Base-by-base conservation (phyloP, 2,888 invertebrate genomes). In the Scaeva pyrastri region DNA sequence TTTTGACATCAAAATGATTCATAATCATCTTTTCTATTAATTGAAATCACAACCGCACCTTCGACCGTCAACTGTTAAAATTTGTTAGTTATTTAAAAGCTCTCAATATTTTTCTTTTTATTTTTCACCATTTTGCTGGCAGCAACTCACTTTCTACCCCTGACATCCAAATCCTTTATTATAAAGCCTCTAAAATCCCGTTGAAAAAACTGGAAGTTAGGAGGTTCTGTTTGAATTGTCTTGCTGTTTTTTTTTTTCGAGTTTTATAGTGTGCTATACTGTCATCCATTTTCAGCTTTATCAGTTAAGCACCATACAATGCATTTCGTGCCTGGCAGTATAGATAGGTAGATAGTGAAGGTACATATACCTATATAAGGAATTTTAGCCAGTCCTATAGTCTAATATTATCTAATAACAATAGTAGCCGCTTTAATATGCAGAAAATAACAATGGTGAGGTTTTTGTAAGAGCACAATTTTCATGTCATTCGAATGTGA, bases 401-500 rank as follows among this genome's bases (percentile, higher is more conserved):
- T n/a, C n/a, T n/a, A n/a, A n/a, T n/a, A n/a, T n/a, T n/a, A 41
- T 60, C 52, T 45, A 21, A 45, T 48, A 80, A 80, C 80, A 80
- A 85, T 62, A 62, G 76, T 14, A 23, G 62, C 43, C 62, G 72
- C 60, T 76, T 80, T 85, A 76, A 85, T 76, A 80, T 48, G 75
- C 48, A 76, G 48, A 68, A 19, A 48, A 80, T 66, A 76, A 85
- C 85, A 85, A 85, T 80, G 72, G 76, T 73, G 72, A 36, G 80
- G 80, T 80, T 85, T 58, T 85, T 62, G 76, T 26, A 76, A 80
- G 48, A 80, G 70, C 80, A 85, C 85, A 80, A 85, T 85, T 85
- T 80, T 80, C 85, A 76, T 85, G 85, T 80, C 80, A 85, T 85
- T 80, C 80, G 80, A 80, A 80, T 80, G 85, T 76, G 71, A 80